Conservation (phyloP, 2,888 invertebrate genomes). For the Agonopterix subpropinquella region DNA sequence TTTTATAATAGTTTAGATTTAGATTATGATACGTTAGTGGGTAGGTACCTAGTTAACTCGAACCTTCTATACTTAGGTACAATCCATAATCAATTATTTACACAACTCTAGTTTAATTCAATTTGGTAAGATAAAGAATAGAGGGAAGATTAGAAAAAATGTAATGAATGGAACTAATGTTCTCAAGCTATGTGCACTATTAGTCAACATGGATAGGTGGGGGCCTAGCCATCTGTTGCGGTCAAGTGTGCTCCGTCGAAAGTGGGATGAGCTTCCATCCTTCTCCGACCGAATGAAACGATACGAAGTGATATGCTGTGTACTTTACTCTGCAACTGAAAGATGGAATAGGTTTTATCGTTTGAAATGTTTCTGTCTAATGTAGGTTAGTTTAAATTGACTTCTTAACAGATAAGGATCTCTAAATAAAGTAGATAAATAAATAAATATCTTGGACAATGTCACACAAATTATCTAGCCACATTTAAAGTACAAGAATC, state of each 20-base stretch:
- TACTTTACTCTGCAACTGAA: conserved; percentile 8
- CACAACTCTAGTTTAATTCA: too few relatives aligned
- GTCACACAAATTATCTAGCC: too few relatives aligned
- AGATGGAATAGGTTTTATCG: conserved; percentile 5
- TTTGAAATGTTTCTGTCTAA: not conserved
- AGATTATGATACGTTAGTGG: too few relatives aligned
- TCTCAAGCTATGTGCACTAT: not conserved
- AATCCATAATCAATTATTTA: too few relatives aligned
- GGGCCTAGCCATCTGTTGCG: conserved; percentile 59
- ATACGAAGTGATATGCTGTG: conserved; percentile 17
- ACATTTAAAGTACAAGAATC: too few relatives aligned
- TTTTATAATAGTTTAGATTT: too few relatives aligned
- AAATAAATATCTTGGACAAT: too few relatives aligned
- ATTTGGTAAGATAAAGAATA: too few relatives aligned
- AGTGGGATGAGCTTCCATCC: conserved; percentile 47
- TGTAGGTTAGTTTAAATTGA: not conserved
- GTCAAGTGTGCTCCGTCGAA: conserved; percentile 49
- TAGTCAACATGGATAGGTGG: conserved; percentile 12
- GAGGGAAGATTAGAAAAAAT: too few relatives aligned
- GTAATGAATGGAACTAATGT: too few relatives aligned
- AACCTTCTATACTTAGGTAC: too few relatives aligned
- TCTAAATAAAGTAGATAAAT: not conserved
- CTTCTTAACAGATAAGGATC: not conserved
- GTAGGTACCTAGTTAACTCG: too few relatives aligned
- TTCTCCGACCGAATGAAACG: conserved; percentile 52